Conservation (phyloP, 1,140 invertebrate genomes). For the Ips typographus region DNA sequence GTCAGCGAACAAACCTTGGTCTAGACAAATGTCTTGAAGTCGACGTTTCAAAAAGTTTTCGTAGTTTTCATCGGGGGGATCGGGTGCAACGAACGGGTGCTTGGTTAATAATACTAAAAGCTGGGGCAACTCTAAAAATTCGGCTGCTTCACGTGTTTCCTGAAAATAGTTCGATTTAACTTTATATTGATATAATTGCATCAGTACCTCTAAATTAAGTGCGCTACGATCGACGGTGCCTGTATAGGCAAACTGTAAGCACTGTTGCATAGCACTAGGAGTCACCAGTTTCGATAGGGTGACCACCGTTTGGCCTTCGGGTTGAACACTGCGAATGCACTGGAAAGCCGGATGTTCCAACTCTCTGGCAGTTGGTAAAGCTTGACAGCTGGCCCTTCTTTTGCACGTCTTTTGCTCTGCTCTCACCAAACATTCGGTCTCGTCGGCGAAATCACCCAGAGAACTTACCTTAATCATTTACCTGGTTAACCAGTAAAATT, state of each 20-base stretch:
- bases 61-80: constrained; percentile 64
- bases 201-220: constrained; percentile 72
- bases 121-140: constrained; percentile 83
- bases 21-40: constrained; percentile 72
- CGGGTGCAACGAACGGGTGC: constrained; percentile 55
- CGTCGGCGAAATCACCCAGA: constrained; percentile 79
- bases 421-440: constrained; percentile 80
- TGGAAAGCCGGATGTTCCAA: constrained; percentile 84
- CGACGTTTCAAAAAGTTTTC: constrained; percentile 67
- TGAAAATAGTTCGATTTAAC: constrained; percentile 48
- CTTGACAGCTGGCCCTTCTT: constrained; percentile 78
- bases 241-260: constrained; percentile 87
- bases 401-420: constrained; percentile 72
- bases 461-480: constrained; percentile 56
- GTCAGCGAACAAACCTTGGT: constrained; percentile 82
- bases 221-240: constrained; percentile 74
- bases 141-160: constrained; percentile 82
- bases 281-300: constrained; percentile 82
- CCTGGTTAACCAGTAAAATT: constrained; percentile 7
- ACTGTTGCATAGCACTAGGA: constrained; percentile 78
- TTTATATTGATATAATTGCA: background rate
- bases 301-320: constrained; percentile 70
- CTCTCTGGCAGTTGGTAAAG: constrained; percentile 72
- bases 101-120: constrained; percentile 75
- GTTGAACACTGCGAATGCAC: constrained; percentile 54